Evolutionary conservation across 2,888 invertebrate species (phyloP), one percentile per base, ranked within the genome.

Genomic region (Empis livida): DNA sequence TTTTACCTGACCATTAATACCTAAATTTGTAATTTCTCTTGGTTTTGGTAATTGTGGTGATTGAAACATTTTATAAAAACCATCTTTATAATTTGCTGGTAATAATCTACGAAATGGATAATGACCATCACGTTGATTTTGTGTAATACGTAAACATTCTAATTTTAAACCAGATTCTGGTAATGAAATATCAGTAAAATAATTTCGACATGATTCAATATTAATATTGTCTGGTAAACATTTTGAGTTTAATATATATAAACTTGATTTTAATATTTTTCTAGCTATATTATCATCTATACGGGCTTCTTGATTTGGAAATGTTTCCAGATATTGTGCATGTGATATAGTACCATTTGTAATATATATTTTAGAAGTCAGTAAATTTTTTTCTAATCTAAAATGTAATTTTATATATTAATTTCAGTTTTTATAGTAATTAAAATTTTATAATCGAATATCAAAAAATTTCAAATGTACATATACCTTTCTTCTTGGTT

Each of bases 191-290:
- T 53, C 49, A 39, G 58, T 54, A 15, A 85, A 72, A 55, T 73
- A 77, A 54, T 74, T 73, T 1, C 78, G 78, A 58, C 86, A 86
- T 45, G 79, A 75, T 40, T 75, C 73, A n/a, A 62, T 70, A 16
- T 65, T 60, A 45, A 76, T 61, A 37, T 52, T 55, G 6, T 51
- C 37, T 3, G 54, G 55, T 11, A 57, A 51, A 44, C 68, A 68
- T 53, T 61, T 57, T 4, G 55, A 51, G 49, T 65, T 61, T 43
- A 60, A 61, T 14, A 65, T 49, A 44, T 56, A 61, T 17, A 59
- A 55, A 44, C 60, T 64, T 2, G 67, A 58, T 54, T 63, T 65
- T 0, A 68, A 52, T n/a, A 68, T 61, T 49, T 61, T 61, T 13
- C 57, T 54, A 2, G 68, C 67, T 1, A 67, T 45, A 4, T 56